Base-by-base conservation (phyloP, 2,888 invertebrate genomes). In the Cephus rjabovi region DNA sequence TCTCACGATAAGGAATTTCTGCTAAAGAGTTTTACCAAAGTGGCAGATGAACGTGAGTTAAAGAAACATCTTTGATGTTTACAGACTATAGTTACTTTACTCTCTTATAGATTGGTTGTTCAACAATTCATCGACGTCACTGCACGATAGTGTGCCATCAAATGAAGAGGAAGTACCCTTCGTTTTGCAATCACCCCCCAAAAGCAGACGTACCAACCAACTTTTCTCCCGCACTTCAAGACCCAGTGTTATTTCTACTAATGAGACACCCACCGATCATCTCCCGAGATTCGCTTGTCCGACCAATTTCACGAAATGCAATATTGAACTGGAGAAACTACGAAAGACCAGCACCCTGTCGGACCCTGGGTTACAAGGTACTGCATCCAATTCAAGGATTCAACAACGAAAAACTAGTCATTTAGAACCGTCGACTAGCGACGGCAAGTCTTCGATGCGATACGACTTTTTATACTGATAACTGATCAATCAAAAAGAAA, bases 1-100 rank as follows among this genome's bases (percentile, higher is more conserved):
- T 94, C 95, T 1, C 94, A 94, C 86, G 96, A 96, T 87, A 96
- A 95, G 89, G 95, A 95, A 87, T 95, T 95, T 92, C 92, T 95
- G 78, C 92, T 95, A 34, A 91, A 93, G 74, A 94, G 94, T 87
- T 95, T 95, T 82, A 91, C 93, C 23, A 93, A 93, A 85, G 93
- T 94, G 23, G 93, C 94, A 40, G 93, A 94, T 80, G 94, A 94
- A 90, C 93, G 95, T 94, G 88, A 88, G 87, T 89, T 23, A 56
- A 56, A 23, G 23, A 23, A 56, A 23, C 56, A 23, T 9, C 9
- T 56, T 6, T 23, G 9, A 56, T 9, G 2, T 56, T 23, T 56
- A 23, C 23, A 56, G 6, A 9, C 9, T 56, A 23, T 0, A 23
- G 9, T 23, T 56, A 56, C 23, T 56, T 23, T 56, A 56, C 23